Percentiles rank a stretch among this genome's conserved stretches.
phyloP scores from a whole-genome alignment of 2,113 vertebrate genomes.

The Scomber colias region DNA sequence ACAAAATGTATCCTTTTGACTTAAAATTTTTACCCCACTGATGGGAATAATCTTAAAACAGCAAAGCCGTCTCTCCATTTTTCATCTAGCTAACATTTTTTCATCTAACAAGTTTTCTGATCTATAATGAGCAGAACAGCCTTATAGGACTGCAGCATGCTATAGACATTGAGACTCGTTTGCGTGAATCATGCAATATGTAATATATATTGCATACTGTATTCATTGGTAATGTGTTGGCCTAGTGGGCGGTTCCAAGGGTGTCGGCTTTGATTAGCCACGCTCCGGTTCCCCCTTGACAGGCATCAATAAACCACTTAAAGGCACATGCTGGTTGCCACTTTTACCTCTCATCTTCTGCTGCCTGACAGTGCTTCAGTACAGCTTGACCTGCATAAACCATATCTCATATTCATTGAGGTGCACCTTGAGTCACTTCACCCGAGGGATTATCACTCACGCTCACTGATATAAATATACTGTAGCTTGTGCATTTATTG shows the following conservation, averaged over 20 bases:
- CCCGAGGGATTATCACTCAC: constrained; percentile 14
- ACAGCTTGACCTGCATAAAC: constrained; percentile 35
- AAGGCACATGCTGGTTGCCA: constrained; percentile 15
- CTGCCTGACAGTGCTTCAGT: constrained; percentile 10
- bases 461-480: constrained; percentile 18
- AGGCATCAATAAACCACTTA: constrained; percentile 71
- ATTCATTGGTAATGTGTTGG: too few species aligned
- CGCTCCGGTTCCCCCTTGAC: constrained; percentile 37
- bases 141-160: background rate
- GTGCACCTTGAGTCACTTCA: constrained; percentile 2
- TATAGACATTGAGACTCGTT: background rate
- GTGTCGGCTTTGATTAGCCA: constrained; percentile 58
- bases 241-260: too few species aligned
- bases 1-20: background rate
- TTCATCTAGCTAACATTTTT: background rate
- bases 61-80: background rate
- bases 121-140: background rate
- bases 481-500: constrained; percentile 1
- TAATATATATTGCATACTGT: too few species aligned
- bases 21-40: background rate
- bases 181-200: background rate
- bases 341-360: constrained; percentile 25
- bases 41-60: background rate
- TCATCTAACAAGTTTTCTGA: background rate
- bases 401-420: constrained; percentile 22